These are phyloP conservation scores for Mustela lutreola DNA, from an alignment of 2,113 vertebrate genomes.

Conservation along the genomic window DNA sequence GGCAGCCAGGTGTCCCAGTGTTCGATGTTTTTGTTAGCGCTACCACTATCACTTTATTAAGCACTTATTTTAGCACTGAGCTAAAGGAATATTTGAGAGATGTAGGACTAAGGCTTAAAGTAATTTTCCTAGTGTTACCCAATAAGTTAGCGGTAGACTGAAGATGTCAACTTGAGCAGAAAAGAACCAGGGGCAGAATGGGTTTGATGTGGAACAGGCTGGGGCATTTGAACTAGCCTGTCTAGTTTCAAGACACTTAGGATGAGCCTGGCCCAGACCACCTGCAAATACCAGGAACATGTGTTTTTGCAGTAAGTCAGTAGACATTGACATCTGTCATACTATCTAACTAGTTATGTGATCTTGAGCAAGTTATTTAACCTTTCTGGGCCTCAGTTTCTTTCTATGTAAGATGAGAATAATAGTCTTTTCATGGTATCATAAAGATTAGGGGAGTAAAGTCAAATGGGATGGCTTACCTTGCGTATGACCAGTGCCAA, in stretches of 20 bases:
- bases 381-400: constrained; percentile 53
- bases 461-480: not conserved
- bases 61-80: constrained; percentile 41
- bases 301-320: not conserved
- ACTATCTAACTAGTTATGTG: not conserved
- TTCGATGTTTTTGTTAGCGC: not conserved
- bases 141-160: not conserved
- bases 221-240: not conserved
- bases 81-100: constrained; percentile 47
- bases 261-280: not conserved
- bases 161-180: not conserved
- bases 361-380: constrained; percentile 38
- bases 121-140: constrained; percentile 32
- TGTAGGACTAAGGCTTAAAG: constrained; percentile 35
- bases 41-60: not conserved
- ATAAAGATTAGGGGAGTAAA: constrained; percentile 7
- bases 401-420: constrained; percentile 38
- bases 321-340: not conserved
- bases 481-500: not conserved
- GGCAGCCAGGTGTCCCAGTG: too few relatives aligned
- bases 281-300: not conserved
- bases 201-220: not conserved
- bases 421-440: constrained; percentile 36
- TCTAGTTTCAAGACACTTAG: constrained; percentile 11
- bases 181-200: not conserved